Base-by-base conservation (phyloP, 2,888 invertebrate genomes). In the Ditula angustiorana region DNA sequence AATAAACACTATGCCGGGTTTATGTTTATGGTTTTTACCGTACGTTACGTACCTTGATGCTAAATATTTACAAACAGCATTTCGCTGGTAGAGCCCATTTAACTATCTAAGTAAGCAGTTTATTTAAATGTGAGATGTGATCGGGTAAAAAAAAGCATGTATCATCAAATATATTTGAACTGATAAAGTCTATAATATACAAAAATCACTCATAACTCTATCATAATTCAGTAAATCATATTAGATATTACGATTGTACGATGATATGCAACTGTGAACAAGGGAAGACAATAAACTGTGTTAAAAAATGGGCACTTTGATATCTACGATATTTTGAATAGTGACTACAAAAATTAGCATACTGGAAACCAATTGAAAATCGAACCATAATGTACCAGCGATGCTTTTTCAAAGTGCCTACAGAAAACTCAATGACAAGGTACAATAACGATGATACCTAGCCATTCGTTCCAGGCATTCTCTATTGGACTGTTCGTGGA, bases 1-100 rank as follows among this genome's bases (percentile, higher is more conserved):
- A 80, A 77, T 70, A 52, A 59, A 65, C 57, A 69, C 66, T 71
- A 67, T 69, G 67, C 68, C 71, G 69, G 41, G 57, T 62, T 68
- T 30, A 46, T 59, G 60, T 68, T 52, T 61, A 61, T 67, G 73
- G 53, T 64, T 64, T 64, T 64, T 59, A 64, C 53, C 53, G 64
- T 53, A 28, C 28, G 50, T 53, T 28, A 24, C 28, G 19, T 41
- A 19, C 41, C n/a, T 47, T 47, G 24, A 11, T 24, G 23, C 13
- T 47, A 47, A 47, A 47, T 47, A 47, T 41, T 41, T 19, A 41
- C 19, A 19, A 41, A 41, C 41, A 37, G 37, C 2, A 41, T 41
- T 41, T 41, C 19, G 41, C 19, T 41, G 16, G 16, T 41, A 0
- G 2, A 19, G 19, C 41, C 16, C 1, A 7, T 19, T 41, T 8